phyloP scores from a whole-genome alignment of 2,113 vertebrate species.

The Oophaga pumilio region DNA sequence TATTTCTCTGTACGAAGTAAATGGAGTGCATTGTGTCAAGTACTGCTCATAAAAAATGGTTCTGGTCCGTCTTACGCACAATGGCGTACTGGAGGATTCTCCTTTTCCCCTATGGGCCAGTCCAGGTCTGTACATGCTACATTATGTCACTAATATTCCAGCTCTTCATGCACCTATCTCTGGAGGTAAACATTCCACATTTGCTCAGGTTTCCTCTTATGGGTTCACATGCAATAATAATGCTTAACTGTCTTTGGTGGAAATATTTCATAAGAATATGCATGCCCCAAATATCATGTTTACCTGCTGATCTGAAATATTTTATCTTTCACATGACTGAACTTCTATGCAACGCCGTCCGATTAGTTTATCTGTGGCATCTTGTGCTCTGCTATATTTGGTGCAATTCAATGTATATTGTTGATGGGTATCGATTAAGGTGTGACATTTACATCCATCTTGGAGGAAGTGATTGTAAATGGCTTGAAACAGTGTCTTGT shows the following conservation, averaged over 20 bases:
- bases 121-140: not conserved
- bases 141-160: not conserved
- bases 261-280: not conserved
- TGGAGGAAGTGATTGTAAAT: constrained; percentile 43
- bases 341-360: not conserved
- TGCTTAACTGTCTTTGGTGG: not conserved
- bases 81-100: no score
- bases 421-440: constrained; percentile 48
- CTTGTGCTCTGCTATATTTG: constrained; percentile 16
- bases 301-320: not conserved
- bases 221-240: not conserved
- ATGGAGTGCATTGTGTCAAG: no score
- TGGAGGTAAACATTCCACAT: not conserved
- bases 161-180: not conserved
- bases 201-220: not conserved
- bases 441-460: constrained; percentile 54
- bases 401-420: constrained; percentile 32
- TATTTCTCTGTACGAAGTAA: no score
- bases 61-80: no score
- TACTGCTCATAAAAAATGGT: no score
- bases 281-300: not conserved
- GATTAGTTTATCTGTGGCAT: not conserved
- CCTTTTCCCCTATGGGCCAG: no score
- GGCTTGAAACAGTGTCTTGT: constrained; percentile 19
- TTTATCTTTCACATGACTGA: not conserved